Percentiles rank a stretch among this genome's conserved stretches.
Conservation (phyloP, 1,140 invertebrate genomes). For the Nebria ingens region DNA sequence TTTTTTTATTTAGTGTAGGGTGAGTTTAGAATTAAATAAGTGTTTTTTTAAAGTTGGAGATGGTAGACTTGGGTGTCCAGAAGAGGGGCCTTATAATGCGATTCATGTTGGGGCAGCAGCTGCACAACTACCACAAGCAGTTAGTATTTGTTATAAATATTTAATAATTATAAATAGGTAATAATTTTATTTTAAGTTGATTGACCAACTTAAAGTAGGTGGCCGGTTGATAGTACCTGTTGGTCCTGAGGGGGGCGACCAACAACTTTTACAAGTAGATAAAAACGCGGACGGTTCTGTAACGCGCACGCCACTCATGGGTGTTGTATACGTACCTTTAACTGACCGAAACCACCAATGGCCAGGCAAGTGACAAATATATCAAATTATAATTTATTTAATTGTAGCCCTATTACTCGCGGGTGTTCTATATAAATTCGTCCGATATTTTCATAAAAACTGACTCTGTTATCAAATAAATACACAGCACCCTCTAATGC, state of each 20-base stretch:
- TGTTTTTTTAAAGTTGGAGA: constrained; percentile 56
- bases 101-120: constrained; percentile 93
- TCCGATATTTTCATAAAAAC: background rate
- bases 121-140: constrained; percentile 59
- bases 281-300: constrained; percentile 74
- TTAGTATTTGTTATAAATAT: constrained; percentile 33
- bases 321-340: constrained; percentile 93
- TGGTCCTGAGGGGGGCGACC: constrained; percentile 69
- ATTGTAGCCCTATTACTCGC: background rate
- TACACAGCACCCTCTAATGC: too few species aligned
- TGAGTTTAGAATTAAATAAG: background rate
- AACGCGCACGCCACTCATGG: constrained; percentile 74
- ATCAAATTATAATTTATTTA: background rate
- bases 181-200: constrained; percentile 31
- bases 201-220: constrained; percentile 57
- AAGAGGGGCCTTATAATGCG: constrained; percentile 74
- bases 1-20: constrained; percentile 7
- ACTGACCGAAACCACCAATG: constrained; percentile 74
- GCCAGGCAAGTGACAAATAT: constrained; percentile 18
- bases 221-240: constrained; percentile 88
- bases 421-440: background rate
- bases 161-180: constrained; percentile 6
- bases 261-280: constrained; percentile 80
- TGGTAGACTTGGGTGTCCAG: constrained; percentile 64
- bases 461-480: background rate